Evolutionary conservation across 1,140 invertebrate species (phyloP).

Genomic region (Drosophila baimaii): DNA sequence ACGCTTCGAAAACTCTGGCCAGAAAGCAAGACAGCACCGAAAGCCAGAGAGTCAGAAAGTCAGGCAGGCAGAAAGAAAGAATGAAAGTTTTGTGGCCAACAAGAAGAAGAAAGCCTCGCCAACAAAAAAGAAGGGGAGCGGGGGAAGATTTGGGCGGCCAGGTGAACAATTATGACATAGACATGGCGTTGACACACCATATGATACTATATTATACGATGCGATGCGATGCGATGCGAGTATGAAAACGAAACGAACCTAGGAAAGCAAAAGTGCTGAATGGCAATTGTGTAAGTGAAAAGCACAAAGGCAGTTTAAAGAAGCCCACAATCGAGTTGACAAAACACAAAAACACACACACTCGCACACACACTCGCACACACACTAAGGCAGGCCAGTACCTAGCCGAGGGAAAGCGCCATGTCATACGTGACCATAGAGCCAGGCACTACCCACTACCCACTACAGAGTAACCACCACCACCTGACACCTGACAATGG

Average conservation of each 20-base stretch:
- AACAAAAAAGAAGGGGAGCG: not conserved
- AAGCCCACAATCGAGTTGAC: constrained; percentile 49
- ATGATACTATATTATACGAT: not conserved
- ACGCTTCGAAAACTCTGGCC: constrained; percentile 50
- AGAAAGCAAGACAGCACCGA: constrained; percentile 29
- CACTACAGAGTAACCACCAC: constrained; percentile 10
- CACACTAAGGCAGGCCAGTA: constrained; percentile 2
- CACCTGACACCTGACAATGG: constrained; percentile 24
- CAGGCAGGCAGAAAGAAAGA: constrained; percentile 43
- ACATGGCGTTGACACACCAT: constrained; percentile 32
- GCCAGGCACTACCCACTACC: constrained; percentile 6
- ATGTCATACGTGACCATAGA: constrained; percentile 69
- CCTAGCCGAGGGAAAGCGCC: constrained; percentile 61
- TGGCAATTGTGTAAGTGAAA: constrained; percentile 68
- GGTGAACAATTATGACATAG: constrained; percentile 73
- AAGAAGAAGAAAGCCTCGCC: constrained; percentile 58
- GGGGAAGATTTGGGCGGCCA: constrained; percentile 16
- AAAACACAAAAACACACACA: constrained; percentile 9
- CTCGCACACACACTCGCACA: too few relatives aligned
- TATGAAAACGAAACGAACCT: constrained; percentile 67
- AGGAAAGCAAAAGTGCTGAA: constrained; percentile 74
- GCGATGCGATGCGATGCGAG: not conserved
- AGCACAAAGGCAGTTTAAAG: constrained; percentile 54
- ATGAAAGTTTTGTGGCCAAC: constrained; percentile 62
- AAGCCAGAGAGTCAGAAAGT: constrained; percentile 25